These are phyloP conservation scores for Temnopleurus reevesii DNA, from an alignment of 53 echinoderm and acorn worm species.

Conservation along the genomic window DNA sequence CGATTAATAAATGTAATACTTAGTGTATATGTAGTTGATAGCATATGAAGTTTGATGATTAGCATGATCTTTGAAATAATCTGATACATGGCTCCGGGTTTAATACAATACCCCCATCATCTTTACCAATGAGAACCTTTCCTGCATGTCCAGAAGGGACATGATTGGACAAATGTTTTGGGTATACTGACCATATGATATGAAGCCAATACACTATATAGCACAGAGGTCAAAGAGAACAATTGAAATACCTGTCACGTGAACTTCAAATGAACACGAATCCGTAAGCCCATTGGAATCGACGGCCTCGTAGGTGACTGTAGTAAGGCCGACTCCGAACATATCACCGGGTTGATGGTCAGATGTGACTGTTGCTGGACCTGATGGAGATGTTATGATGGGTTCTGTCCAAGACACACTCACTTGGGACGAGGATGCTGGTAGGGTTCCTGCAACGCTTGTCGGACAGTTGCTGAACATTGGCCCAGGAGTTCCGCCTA, in stretches of 20 bases:
- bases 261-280: neutral
- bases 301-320: neutral
- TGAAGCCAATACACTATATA: no score
- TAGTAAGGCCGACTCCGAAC: neutral
- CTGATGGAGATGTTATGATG: neutral
- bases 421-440: neutral
- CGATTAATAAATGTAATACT: no score
- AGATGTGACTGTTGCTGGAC: neutral
- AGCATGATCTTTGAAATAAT: no score
- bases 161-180: no score
- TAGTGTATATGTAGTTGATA: no score
- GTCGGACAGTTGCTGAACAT: conserved; percentile 11
- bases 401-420: neutral
- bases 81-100: no score
- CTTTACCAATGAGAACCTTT: no score
- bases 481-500: neutral
- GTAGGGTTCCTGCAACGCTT: neutral
- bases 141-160: no score
- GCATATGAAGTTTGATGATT: no score
- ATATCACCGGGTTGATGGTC: neutral
- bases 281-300: neutral
- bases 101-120: no score
- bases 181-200: no score
- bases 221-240: no score
- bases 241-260: neutral